Evolutionary conservation across 2,113 vertebrate species (phyloP).

Genomic region (Heptranchias perlo): DNA sequence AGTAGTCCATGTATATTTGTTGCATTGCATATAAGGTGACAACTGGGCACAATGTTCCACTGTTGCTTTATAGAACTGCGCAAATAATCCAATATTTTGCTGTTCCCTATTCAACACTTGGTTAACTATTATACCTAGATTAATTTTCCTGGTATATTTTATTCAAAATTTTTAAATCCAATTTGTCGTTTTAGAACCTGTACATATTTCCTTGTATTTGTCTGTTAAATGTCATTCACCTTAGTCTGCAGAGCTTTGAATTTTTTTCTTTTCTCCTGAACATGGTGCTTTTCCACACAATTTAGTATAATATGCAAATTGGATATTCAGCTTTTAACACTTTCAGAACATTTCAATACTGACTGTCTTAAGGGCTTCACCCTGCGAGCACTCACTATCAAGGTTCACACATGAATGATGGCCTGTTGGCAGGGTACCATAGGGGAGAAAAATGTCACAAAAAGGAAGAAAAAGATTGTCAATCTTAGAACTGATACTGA

Average conservation of each 20-base stretch:
- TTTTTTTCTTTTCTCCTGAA: neutral
- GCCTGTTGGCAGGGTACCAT: neutral
- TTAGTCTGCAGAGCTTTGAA: neutral
- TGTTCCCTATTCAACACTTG: neutral
- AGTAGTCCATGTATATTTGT: neutral
- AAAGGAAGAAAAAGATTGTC: neutral
- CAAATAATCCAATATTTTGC: neutral
- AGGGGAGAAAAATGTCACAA: neutral
- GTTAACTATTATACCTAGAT: neutral
- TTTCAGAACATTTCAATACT: neutral
- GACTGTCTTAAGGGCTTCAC: neutral
- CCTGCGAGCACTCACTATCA: neutral
- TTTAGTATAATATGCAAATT: neutral
- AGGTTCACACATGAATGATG: neutral
- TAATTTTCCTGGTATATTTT: neutral
- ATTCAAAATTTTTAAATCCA: neutral
- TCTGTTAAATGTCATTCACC: neutral
- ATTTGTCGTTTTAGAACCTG: neutral
- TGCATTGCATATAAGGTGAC: neutral
- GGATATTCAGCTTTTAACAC: neutral
- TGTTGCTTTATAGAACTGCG: neutral
- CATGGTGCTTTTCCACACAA: neutral
- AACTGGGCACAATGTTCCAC: neutral
- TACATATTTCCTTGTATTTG: neutral
- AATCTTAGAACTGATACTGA: neutral